Percentiles rank a stretch among this genome's conserved stretches.
phyloP scores from a whole-genome alignment of 2,113 vertebrate genomes.

The Corythaeola cristata region DNA sequence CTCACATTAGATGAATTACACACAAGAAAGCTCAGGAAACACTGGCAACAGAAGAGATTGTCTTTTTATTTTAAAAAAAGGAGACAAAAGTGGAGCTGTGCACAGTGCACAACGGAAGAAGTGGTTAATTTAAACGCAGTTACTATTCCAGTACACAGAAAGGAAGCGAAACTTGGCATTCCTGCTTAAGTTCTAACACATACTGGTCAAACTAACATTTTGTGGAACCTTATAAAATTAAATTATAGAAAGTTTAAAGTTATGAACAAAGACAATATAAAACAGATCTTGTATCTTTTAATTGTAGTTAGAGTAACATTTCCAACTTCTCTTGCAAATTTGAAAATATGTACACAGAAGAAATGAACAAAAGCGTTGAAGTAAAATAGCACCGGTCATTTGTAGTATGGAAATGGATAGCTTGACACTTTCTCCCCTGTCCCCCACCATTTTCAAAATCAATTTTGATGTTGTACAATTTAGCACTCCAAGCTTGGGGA shows the following conservation, averaged over 20 bases:
- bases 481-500: neutral
- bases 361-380: neutral
- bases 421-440: neutral
- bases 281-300: neutral
- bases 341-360: neutral
- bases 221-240: neutral
- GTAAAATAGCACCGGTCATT: conserved; percentile 19
- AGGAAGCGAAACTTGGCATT: neutral
- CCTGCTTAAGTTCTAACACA: neutral
- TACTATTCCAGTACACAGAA: neutral
- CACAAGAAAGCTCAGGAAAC: neutral
- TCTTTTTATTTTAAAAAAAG: conserved; percentile 3
- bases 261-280: neutral
- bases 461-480: neutral
- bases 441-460: neutral
- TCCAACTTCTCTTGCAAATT: neutral
- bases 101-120: neutral
- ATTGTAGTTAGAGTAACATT: neutral
- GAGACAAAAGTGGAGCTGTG: neutral
- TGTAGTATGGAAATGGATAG: neutral
- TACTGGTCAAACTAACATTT: neutral
- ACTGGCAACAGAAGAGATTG: fast-evolving
- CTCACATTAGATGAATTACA: fast-evolving
- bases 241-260: neutral
- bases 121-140: neutral